phyloP scores from a whole-genome alignment of 2,797 vertebrate genomes.

The Bradypodion ventrale region DNA sequence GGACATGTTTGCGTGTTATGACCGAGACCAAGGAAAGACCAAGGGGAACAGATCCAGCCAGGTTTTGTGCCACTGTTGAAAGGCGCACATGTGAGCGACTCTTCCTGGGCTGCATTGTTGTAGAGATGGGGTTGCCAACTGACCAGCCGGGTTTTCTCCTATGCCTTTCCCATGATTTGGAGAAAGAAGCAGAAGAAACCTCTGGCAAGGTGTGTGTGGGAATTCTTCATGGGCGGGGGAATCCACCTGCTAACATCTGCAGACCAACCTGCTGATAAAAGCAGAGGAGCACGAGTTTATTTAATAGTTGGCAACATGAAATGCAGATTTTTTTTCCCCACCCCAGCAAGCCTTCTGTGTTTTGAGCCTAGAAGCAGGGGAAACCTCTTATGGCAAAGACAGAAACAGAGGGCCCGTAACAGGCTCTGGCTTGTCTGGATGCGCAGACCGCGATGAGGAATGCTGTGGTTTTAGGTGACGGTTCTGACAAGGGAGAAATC shows the following conservation, averaged over 20 bases:
- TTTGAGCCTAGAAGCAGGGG: not conserved
- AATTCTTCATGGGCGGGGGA: too few species aligned
- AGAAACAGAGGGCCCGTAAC: not conserved
- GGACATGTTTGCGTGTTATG: too few species aligned
- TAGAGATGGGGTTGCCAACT: not conserved
- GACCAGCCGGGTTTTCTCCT: not conserved
- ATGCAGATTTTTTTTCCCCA: not conserved
- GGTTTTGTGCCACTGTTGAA: not conserved
- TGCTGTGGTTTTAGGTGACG: not conserved
- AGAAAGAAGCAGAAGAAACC: not conserved
- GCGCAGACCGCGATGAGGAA: too few species aligned
- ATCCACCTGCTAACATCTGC: not conserved
- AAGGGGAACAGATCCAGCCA: too few species aligned
- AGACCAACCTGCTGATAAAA: not conserved
- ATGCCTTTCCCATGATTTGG: not conserved
- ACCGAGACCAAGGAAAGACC: too few species aligned
- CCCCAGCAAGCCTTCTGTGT: not conserved
- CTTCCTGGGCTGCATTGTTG: not conserved
- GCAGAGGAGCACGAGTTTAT: not conserved
- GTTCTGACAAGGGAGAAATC: not conserved
- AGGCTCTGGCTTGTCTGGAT: too few species aligned
- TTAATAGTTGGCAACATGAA: not conserved
- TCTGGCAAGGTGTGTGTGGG: too few species aligned
- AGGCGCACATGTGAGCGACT: not conserved
- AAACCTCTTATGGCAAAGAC: too few species aligned